Conservation (phyloP, 2,113 vertebrate species). For the Solenodon paradoxus region DNA sequence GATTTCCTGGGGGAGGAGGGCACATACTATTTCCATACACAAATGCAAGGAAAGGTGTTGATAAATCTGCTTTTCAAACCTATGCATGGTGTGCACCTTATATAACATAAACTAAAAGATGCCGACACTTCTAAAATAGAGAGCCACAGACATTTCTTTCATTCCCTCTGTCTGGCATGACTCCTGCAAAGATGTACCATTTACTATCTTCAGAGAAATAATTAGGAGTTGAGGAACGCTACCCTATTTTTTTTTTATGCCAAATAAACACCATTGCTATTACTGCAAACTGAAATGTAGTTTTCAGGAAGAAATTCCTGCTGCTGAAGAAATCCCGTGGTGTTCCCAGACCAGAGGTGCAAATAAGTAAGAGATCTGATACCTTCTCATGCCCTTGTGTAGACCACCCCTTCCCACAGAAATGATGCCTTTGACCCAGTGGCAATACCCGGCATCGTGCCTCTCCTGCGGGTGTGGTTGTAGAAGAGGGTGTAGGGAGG, state of each 20-base stretch:
- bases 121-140: neutral
- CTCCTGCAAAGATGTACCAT: neutral
- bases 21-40: rapidly evolving
- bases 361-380: neutral
- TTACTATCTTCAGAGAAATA: neutral
- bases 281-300: neutral
- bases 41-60: neutral
- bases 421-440: no score
- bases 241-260: neutral
- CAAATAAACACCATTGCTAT: neutral
- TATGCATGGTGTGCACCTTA: neutral
- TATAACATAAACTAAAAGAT: neutral
- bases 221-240: neutral
- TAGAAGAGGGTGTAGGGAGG: neutral
- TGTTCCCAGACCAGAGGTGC: neutral
- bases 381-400: rapidly evolving
- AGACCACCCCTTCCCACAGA: neutral
- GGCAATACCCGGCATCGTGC: neutral
- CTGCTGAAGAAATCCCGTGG: neutral
- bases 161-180: neutral
- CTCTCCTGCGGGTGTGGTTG: rapidly evolving
- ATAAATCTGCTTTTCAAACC: neutral
- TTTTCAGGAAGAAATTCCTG: neutral
- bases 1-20: rapidly evolving
- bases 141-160: neutral